phyloP scores from a whole-genome alignment of 1,140 invertebrate genomes.

The Whitmania pigra region DNA sequence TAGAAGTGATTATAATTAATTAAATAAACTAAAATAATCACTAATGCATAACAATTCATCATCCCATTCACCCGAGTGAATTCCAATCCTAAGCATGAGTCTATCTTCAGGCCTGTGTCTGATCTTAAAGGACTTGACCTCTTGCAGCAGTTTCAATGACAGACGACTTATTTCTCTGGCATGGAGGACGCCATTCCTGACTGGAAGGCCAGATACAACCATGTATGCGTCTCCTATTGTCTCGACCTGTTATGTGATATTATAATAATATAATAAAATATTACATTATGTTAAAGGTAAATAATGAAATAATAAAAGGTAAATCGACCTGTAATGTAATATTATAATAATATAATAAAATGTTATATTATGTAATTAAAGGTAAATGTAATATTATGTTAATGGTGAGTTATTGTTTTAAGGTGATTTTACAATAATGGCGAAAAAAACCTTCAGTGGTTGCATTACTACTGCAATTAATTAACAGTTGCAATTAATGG shows the following conservation, averaged over 20 bases:
- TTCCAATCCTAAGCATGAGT: conserved; percentile 52
- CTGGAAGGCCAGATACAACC: conserved; percentile 40
- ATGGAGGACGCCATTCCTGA: conserved; percentile 56
- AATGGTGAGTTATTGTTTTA: neutral
- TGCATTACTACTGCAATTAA: too few species aligned
- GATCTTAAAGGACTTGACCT: conserved; percentile 70
- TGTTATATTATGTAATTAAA: too few species aligned
- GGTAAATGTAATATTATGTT: neutral
- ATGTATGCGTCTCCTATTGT: conserved; percentile 41
- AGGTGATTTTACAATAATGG: too few species aligned
- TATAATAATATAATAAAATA: too few species aligned
- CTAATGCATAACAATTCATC: conserved; percentile 23
- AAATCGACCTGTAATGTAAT: too few species aligned
- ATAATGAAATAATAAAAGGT: too few species aligned
- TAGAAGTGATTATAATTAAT: too few species aligned
- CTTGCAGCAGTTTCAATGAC: conserved; percentile 69
- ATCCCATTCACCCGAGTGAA: conserved; percentile 18
- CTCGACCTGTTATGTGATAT: conserved; percentile 26
- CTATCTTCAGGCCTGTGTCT: conserved; percentile 67
- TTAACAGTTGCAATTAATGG: too few species aligned
- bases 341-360: too few species aligned
- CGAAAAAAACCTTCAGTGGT: too few species aligned
- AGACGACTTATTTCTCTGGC: conserved; percentile 71
- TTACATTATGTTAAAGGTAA: too few species aligned
- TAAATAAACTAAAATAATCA: too few species aligned